Base-by-base conservation (phyloP, 2,113 vertebrate genomes). In the Crotalus tigris region DNA sequence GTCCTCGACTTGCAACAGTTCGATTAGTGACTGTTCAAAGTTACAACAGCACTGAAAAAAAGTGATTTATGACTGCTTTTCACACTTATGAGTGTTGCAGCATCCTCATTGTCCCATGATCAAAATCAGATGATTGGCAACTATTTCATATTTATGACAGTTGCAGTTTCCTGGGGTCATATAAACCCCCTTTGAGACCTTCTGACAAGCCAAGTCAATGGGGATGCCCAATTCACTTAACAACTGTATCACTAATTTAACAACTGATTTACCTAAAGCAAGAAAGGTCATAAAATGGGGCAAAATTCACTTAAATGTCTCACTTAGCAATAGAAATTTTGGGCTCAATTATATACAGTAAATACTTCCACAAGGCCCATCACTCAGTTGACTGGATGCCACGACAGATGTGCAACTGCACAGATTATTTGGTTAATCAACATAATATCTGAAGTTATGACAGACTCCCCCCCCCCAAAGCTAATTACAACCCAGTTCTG, bases 291-390 rank as follows among this genome's bases (percentile, higher is more conserved):
- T 61, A 61, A 61, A 61, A 29, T 29, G 61, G 61, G 9, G 59
- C 2, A 61, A 61, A 61, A 13, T 3, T n/a, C 61, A 29, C 26
- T 64, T 64, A 29, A 64, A 64, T 29, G 7, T 64, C 61, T 64
- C 26, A 5, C 9, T 29, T 12, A 29, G 61, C 26, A 64, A 64
- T 3, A 13, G 61, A 29, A 29, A 64, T 29, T 12, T 29, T 64
- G 61, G 61, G 26, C 61, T 64, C 10, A 64, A 64, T 81, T 75
- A 75, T 33, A 33, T 33, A 39, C 39, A 39, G 39, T 39, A 44
- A 9, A 85, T 59, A 1, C 0, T 12, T 0, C 5, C 51, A 44
- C 53, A 46, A n/a, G 13, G 1, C 21, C n/a, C 39, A 55, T 87
- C 11, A 10, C 2, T 85, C 59, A 29, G 26, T 5, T 61, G 26